Evolutionary conservation across 2,797 vertebrate genomes (phyloP), one percentile per base, ranked within the genome.

Genomic region (Chrosomus eos): DNA sequence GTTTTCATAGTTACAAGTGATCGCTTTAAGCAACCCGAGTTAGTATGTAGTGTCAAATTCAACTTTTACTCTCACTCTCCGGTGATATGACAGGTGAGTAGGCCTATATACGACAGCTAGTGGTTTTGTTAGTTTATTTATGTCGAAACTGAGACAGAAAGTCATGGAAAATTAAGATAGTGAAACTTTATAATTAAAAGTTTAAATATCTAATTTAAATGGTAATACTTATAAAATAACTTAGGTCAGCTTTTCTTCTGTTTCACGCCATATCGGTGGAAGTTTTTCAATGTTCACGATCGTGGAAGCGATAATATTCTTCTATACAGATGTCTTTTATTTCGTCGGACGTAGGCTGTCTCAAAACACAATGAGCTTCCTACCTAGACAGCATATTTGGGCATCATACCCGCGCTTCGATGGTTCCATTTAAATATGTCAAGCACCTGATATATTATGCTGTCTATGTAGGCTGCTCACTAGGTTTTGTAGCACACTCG

Each of bases 81-180:
- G 80, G 38, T 80, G 87, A 86, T 74, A 87, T 88, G 89, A 71
- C 68, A 83, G 87, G 89, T 89, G 40, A 88, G 87, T 82, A 5
- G 33, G 33, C 4, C 33, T 33, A 21, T 26, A 33, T 66, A 64
- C 28, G 10, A 40, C 7, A 8, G 53, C 14, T 64, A 38, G 67
- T 64, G n/a, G 2, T 21, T 58, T 68, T 28, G 5, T 70, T n/a
- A 31, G 18, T 45, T 16, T 28, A 7, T 31, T 13, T 45, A n/a
- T 36, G 8, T 60, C 21, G 40, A 55, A 6, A 48, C 45, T 18
- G 45, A 71, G 3, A 75, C 60, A 38, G 8, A 75, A 19, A 68
- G 43, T 26, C 13, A 26, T 10, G 0, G 7, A n/a, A 14, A 45
- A 36, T 67, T 2, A 18, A 38, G 45, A 64, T 48, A 5, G 45